These are phyloP conservation scores for Myiothlypis coronata DNA, from an alignment of 2,797 vertebrate genomes.

Conservation along the genomic window DNA sequence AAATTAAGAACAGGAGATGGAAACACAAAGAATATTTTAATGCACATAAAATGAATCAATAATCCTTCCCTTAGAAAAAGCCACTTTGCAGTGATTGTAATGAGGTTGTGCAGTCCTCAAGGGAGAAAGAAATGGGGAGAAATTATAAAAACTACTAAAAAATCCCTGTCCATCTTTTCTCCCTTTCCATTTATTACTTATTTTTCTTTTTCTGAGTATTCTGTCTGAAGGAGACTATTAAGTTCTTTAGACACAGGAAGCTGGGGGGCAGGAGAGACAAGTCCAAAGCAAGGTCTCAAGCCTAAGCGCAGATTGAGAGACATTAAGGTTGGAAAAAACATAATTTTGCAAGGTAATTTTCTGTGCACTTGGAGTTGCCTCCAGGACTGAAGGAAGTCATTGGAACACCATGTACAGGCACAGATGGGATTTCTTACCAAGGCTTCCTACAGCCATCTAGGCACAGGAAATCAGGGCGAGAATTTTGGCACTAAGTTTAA, in stretches of 20 bases:
- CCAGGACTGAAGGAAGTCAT: background rate
- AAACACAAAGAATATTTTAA: background rate
- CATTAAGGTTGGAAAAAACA: background rate
- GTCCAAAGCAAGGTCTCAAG: background rate
- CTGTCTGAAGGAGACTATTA: background rate
- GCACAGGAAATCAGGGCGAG: background rate
- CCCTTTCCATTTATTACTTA: background rate
- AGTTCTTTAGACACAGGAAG: background rate
- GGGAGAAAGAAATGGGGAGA: background rate
- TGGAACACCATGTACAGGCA: fast-evolving
- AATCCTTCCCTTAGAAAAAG: background rate
- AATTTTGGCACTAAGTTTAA: background rate
- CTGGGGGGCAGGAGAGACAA: background rate
- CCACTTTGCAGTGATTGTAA: background rate
- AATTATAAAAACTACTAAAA: background rate
- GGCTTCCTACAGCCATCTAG: background rate
- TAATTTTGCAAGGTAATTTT: background rate
- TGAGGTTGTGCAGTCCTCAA: background rate
- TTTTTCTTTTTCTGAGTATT: background rate
- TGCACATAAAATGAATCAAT: background rate
- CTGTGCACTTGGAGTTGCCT: background rate
- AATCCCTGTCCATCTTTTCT: background rate
- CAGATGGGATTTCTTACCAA: background rate
- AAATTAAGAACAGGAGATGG: background rate
- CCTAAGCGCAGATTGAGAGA: background rate